Evolutionary conservation across 2,888 invertebrate genomes (phyloP), one percentile per base, ranked within the genome.

Genomic region (Sminthurinus aureus): DNA sequence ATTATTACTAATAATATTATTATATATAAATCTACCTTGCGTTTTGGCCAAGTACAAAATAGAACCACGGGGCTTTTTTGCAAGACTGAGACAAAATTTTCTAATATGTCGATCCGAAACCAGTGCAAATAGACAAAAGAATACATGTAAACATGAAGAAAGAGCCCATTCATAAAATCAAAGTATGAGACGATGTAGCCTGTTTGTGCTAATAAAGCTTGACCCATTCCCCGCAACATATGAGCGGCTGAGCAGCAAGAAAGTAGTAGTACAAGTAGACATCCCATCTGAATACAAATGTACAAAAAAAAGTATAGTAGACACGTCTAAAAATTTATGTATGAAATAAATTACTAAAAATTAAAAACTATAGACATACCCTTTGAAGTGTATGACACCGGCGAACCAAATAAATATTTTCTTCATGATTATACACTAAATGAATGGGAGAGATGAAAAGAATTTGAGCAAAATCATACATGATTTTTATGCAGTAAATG

Each of bases 131-230:
- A 81, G 20, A 81, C 13, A 12, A 81, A 1, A 0, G 80, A 51
- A 58, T 71, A 52, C 11, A 71, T n/a, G n/a, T 81, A 81, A 13
- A 20, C 50, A 22, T 81, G 80, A 0, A 81, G 26, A 1, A 81
- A 69, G 0, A 81, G 12, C 11, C 80, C 80, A 58, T 81, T 81
- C 58, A 81, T 52, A 51, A 81, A 81, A 58, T 81, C 80, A 74
- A 81, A 81, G 18, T 81, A 81, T 11, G 80, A 73, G 0, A 69
- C 80, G 22, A 81, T 52, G 15, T 73, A 81, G 51, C 80, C 80
- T 51, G 24, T 69, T 73, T 81, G 73, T 0, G 15, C 24, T 2
- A 81, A 8, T 22, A 81, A 71, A 71, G 73, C n/a, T 15, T 20
- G 18, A 24, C 73, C 50, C 80, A 81, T 81, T 15, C 73, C 64